phyloP scores from a whole-genome alignment of 2,888 invertebrate species.

The Hirudinaria manillensis region DNA sequence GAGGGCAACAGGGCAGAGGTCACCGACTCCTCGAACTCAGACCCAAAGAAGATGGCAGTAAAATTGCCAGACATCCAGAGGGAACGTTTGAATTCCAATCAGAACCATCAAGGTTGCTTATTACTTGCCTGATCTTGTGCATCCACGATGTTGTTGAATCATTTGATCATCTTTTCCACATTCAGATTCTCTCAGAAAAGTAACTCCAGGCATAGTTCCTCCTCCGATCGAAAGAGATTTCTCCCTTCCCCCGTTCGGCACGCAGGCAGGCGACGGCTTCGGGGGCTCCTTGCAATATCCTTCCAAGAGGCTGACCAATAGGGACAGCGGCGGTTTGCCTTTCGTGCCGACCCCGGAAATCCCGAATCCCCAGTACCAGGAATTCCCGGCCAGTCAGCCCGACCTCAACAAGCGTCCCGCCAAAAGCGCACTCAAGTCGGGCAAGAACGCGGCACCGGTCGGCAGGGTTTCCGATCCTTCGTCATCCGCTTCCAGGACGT shows the following conservation, averaged over 20 bases:
- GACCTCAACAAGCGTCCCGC: conserved; percentile 52
- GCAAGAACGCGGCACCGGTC: conserved; percentile 19
- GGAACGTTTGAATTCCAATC: neutral
- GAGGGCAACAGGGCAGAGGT: neutral
- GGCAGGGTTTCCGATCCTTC: neutral
- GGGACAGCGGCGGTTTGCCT: conserved; percentile 18
- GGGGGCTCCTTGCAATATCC: neutral
- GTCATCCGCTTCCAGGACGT: too few species aligned
- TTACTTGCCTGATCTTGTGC: neutral
- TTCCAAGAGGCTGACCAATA: neutral
- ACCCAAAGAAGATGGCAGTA: neutral
- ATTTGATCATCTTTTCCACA: too few species aligned
- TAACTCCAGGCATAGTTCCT: neutral
- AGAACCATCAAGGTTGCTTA: neutral
- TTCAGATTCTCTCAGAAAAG: too few species aligned
- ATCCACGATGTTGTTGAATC: neutral
- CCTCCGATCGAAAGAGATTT: conserved; percentile 22
- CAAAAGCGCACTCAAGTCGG: conserved; percentile 53
- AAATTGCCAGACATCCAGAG: neutral
- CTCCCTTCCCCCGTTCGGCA: conserved; percentile 26
- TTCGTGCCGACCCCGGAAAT: conserved; percentile 12
- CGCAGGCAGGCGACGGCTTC: conserved; percentile 2
- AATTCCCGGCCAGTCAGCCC: conserved; percentile 51
- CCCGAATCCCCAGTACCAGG: conserved; percentile 26
- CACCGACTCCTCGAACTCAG: neutral